These are phyloP conservation scores for Cantharis nigra DNA, from an alignment of 2,888 invertebrate species.

Conservation along the genomic window DNA sequence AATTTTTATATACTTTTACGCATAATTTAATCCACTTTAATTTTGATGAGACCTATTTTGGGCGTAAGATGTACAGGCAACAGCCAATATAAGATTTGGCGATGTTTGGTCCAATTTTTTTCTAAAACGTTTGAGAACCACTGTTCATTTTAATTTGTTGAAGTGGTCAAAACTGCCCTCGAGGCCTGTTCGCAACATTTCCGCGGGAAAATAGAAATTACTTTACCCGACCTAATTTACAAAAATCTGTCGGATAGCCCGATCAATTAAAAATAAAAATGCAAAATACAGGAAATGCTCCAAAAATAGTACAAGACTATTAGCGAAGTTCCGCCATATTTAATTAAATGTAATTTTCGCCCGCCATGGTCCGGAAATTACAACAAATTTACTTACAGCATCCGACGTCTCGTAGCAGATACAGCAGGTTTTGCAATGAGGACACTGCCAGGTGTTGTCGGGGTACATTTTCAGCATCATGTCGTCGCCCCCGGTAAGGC, in stretches of 20 bases:
- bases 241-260: no score
- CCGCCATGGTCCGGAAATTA: background rate
- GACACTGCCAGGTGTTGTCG: slow-evolving; percentile 84
- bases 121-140: background rate
- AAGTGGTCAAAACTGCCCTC: no score
- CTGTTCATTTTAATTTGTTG: background rate
- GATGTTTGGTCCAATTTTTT: no score
- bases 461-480: slow-evolving; percentile 67
- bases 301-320: background rate
- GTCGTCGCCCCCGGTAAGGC: slow-evolving; percentile 70
- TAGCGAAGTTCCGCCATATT: background rate
- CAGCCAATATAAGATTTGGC: no score
- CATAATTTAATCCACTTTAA: no score
- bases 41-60: no score
- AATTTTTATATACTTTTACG: no score
- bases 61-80: no score
- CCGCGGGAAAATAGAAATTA: background rate
- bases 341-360: background rate
- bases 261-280: background rate
- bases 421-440: slow-evolving; percentile 85
- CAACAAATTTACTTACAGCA: slow-evolving; percentile 63
- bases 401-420: slow-evolving; percentile 79
- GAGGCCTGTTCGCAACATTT: background rate
- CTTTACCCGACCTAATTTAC: background rate
- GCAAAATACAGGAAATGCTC: background rate